These are phyloP conservation scores for Ceratina japonica DNA, from an alignment of 1,140 invertebrate species.

Conservation along the genomic window DNA sequence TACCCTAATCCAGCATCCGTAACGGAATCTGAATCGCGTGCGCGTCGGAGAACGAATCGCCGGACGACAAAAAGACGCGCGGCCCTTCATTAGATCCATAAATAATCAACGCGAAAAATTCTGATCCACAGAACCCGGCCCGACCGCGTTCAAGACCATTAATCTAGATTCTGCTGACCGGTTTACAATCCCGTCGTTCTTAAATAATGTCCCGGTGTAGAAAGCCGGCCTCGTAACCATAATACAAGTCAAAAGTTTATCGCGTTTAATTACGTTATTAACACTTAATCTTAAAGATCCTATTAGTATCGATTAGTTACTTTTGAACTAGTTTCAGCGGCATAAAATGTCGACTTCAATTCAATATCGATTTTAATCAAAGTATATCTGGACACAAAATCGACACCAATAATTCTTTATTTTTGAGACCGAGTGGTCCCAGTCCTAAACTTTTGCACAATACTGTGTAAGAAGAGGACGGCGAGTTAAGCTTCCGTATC, in stretches of 20 bases:
- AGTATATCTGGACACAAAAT: too few relatives aligned
- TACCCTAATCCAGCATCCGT: constrained; percentile 11
- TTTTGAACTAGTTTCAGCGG: too few relatives aligned
- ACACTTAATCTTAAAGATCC: too few relatives aligned
- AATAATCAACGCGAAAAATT: constrained; percentile 32
- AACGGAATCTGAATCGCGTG: constrained; percentile 12
- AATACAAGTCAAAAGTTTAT: not conserved
- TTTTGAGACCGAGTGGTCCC: too few relatives aligned
- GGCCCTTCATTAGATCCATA: not conserved
- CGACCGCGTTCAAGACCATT: not conserved
- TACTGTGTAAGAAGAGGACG: not conserved
- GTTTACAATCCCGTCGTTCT: constrained; percentile 15
- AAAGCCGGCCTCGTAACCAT: not conserved
- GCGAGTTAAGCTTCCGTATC: constrained; percentile 35
- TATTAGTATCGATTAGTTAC: too few relatives aligned
- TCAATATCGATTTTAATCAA: too few relatives aligned
- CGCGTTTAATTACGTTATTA: too few relatives aligned
- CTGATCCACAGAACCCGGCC: not conserved
- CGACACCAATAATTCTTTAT: too few relatives aligned
- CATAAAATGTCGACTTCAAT: too few relatives aligned
- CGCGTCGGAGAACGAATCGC: not conserved
- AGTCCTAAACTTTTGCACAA: not conserved
- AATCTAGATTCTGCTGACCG: constrained; percentile 37
- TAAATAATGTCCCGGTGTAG: not conserved
- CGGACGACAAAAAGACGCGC: not conserved